Percentiles rank a stretch among this genome's conserved stretches.
Conservation (phyloP, 2,113 vertebrate species). For the Chinchilla lanigera region DNA sequence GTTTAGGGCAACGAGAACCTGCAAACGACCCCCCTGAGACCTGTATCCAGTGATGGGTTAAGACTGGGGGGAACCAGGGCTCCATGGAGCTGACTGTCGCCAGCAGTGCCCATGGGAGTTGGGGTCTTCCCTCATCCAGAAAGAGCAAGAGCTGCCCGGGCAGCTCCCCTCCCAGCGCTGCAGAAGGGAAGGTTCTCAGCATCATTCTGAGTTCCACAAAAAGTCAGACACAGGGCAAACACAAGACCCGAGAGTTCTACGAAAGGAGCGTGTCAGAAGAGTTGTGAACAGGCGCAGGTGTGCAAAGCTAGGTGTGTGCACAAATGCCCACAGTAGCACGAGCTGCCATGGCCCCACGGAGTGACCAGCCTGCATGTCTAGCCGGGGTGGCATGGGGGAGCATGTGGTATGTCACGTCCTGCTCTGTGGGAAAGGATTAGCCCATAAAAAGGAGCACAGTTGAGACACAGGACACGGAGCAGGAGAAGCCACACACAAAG, state of each 20-base stretch:
- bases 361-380: fast-evolving
- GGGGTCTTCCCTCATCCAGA: fast-evolving
- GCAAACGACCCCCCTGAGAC: neutral
- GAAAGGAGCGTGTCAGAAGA: fast-evolving
- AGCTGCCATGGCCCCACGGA: fast-evolving
- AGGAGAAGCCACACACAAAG: neutral
- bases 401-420: fast-evolving
- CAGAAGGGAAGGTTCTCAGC: fast-evolving
- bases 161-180: neutral
- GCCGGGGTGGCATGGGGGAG: fast-evolving
- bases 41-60: neutral
- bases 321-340: fast-evolving
- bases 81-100: neutral
- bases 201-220: neutral
- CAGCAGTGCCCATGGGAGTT: fast-evolving
- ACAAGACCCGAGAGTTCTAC: fast-evolving
- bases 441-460: fast-evolving
- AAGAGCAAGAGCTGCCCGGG: fast-evolving
- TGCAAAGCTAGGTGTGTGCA: fast-evolving
- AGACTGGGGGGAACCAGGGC: neutral
- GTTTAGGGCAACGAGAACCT: neutral
- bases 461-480: fast-evolving
- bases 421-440: neutral
- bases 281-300: fast-evolving
- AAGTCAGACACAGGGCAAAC: fast-evolving